These are phyloP conservation scores for Melanotaenia duboulayi DNA, from an alignment of 2,113 vertebrate species.

Conservation along the genomic window DNA sequence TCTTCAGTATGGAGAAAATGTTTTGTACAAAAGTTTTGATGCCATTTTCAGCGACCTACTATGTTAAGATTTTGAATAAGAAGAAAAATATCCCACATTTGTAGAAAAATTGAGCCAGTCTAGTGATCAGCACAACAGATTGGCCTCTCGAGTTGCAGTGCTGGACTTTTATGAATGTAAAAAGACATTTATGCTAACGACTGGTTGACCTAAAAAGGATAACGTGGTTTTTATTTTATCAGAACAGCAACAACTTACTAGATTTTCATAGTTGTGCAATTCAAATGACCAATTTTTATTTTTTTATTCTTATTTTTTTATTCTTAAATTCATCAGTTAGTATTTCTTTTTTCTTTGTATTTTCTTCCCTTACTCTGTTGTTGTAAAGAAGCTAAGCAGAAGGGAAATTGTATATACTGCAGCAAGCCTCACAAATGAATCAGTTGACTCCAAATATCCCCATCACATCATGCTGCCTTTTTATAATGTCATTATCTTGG, in stretches of 20 bases:
- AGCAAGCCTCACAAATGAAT: constrained; percentile 8
- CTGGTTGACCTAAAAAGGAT: constrained; percentile 7
- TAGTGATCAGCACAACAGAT: constrained; percentile 56
- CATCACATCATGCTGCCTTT: constrained; percentile 9
- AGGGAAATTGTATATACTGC: constrained; percentile 40
- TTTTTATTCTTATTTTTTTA: neutral
- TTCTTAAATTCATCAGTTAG: too few relatives aligned
- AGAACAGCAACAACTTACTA: constrained; percentile 1
- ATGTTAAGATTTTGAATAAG: neutral
- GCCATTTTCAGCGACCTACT: constrained; percentile 15
- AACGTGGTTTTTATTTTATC: constrained; percentile 1
- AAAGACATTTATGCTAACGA: constrained; percentile 21
- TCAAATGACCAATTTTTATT: constrained; percentile 2
- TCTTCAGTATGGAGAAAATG: constrained; percentile 23
- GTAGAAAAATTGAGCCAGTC: constrained; percentile 26
- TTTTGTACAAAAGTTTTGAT: constrained; percentile 14
- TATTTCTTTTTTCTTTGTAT: neutral
- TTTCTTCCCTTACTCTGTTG: neutral
- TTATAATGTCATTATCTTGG: constrained; percentile 18
- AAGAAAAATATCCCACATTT: constrained; percentile 34
- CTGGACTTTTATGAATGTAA: constrained; percentile 70
- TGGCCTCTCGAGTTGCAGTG: constrained; percentile 62
- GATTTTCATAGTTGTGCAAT: constrained; percentile 38
- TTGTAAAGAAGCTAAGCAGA: constrained; percentile 17
- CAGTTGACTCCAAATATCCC: neutral